Evolutionary conservation across 1,140 invertebrate genomes (phyloP).

Genomic region (Parasteatoda tepidariorum): DNA sequence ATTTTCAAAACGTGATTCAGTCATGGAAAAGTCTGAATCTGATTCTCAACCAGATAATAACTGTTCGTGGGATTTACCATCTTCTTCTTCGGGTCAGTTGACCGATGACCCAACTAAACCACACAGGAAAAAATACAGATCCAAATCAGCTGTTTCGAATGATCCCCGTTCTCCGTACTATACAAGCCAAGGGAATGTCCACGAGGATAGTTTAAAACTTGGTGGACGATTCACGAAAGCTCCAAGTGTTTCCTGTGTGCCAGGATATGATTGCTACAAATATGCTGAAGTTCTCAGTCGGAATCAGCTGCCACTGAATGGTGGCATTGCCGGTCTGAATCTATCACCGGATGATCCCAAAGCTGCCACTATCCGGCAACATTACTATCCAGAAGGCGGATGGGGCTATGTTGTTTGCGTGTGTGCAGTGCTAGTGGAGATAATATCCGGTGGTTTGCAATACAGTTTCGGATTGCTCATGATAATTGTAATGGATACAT

Average conservation of each 20-base stretch:
- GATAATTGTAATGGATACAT: slow-evolving; percentile 37
- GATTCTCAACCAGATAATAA: slow-evolving; percentile 34
- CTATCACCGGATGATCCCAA: slow-evolving; percentile 61
- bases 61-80: slow-evolving; percentile 28
- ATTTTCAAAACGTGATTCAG: neutral
- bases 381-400: slow-evolving; percentile 74
- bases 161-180: slow-evolving; percentile 56
- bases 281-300: slow-evolving; percentile 9
- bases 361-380: slow-evolving; percentile 71
- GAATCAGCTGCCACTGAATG: slow-evolving; percentile 39
- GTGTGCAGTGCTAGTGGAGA: slow-evolving; percentile 85
- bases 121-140: slow-evolving; percentile 55
- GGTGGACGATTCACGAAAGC: slow-evolving; percentile 35
- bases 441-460: slow-evolving; percentile 82
- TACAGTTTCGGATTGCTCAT: slow-evolving; percentile 57
- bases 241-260: slow-evolving; percentile 53
- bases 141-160: slow-evolving; percentile 56
- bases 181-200: slow-evolving; percentile 21
- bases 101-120: slow-evolving; percentile 45
- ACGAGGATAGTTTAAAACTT: slow-evolving; percentile 27
- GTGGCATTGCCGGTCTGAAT: slow-evolving; percentile 61
- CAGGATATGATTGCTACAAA: slow-evolving; percentile 19
- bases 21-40: slow-evolving; percentile 2
- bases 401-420: slow-evolving; percentile 91
- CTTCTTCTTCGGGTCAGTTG: slow-evolving; percentile 41